Conservation (phyloP, 1,140 invertebrate species). For the Wiebesia pumilae region DNA sequence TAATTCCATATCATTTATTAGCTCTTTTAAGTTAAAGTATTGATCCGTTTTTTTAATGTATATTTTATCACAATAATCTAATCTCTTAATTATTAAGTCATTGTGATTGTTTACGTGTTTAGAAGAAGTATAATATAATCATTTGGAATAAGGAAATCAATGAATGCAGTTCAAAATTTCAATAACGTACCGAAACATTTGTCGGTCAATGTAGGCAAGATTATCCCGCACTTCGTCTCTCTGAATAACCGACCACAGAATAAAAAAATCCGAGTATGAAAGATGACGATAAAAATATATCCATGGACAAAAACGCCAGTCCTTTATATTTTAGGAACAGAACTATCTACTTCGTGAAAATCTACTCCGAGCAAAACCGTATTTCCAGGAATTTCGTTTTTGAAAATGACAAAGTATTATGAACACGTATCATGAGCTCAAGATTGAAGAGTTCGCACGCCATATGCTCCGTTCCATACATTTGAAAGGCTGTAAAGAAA, state of each 20-base stretch:
- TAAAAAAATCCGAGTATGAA: conserved; percentile 26
- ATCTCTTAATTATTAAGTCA: no score
- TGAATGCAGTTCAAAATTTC: background rate
- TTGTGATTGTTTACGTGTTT: no score
- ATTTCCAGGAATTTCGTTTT: conserved; percentile 24
- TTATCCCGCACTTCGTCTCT: conserved; percentile 14
- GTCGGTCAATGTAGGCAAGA: conserved; percentile 14
- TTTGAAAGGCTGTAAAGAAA: background rate
- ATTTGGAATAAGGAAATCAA: no score
- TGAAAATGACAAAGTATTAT: conserved; percentile 37
- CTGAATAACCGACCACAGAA: no score
- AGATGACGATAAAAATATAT: conserved; percentile 52
- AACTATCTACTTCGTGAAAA: background rate
- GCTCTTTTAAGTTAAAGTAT: no score
- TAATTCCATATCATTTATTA: no score
- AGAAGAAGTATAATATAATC: no score
- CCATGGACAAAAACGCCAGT: conserved; percentile 42
- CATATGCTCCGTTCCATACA: background rate
- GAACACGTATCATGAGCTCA: background rate
- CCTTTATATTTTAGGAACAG: conserved; percentile 28
- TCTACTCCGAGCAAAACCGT: conserved; percentile 24
- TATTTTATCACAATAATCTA: no score
- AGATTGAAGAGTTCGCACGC: background rate
- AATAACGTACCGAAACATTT: background rate
- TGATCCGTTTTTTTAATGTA: no score